A percentile compares a stretch with the other conserved stretches of the same genome.
These are phyloP conservation scores for Mustela lutreola DNA, from an alignment of 2,113 vertebrate genomes.

Conservation along the genomic window DNA sequence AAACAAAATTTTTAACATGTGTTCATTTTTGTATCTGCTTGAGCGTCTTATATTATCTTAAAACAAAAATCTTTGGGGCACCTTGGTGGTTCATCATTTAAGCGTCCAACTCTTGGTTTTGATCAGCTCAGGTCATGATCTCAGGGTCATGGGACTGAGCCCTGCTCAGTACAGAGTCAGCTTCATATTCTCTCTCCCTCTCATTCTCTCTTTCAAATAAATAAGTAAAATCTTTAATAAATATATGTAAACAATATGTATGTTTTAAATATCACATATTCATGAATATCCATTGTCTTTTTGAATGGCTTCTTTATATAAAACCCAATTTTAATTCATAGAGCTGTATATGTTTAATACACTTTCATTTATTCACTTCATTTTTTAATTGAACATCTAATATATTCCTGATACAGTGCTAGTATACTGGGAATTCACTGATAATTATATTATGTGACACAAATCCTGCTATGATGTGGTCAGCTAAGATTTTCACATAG, in stretches of 20 bases:
- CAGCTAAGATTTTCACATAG: not conserved
- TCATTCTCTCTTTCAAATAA: not conserved
- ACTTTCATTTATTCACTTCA: not conserved
- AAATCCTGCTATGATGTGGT: not conserved
- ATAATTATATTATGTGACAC: not conserved
- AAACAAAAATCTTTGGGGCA: not conserved
- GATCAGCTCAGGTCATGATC: not conserved
- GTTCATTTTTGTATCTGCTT: not conserved
- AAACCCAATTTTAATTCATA: not conserved
- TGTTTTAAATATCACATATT: not conserved
- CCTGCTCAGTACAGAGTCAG: not conserved
- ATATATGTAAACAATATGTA: not conserved
- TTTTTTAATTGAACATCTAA: constrained; percentile 6
- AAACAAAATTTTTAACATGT: not conserved
- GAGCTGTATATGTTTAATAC: not conserved
- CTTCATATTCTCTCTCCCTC: not conserved
- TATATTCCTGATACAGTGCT: not conserved
- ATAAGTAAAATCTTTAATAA: not conserved
- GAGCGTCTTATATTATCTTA: not conserved
- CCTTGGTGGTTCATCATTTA: not conserved
- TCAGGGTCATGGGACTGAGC: not conserved
- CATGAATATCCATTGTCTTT: not conserved
- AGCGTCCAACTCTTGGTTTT: not conserved
- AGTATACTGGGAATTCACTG: not conserved
- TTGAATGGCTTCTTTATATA: not conserved